phyloP scores from a whole-genome alignment of 2,797 vertebrate genomes.

The Hybognathus amarus region DNA sequence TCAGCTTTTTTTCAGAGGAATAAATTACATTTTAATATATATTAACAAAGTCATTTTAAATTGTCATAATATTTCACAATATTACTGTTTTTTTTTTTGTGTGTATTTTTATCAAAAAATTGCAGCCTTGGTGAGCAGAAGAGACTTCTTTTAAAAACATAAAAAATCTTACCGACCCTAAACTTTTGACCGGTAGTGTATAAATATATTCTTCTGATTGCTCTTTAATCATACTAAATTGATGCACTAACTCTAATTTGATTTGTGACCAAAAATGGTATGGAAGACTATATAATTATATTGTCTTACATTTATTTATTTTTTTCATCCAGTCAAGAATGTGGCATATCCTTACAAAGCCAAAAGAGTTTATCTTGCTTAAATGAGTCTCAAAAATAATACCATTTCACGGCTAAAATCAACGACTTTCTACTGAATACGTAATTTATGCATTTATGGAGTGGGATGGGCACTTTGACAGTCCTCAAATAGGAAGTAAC shows the following conservation, averaged over 20 bases:
- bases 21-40: too few relatives aligned
- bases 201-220: neutral
- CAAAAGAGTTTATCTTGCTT: too few relatives aligned
- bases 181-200: too few relatives aligned
- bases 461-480: conserved; percentile 11
- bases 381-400: neutral
- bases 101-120: too few relatives aligned
- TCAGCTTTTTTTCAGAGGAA: too few relatives aligned
- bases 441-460: conserved; percentile 1
- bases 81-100: too few relatives aligned
- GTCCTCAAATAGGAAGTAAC: conserved; percentile 43
- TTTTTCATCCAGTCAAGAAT: neutral
- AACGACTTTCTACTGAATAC: neutral
- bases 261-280: too few relatives aligned
- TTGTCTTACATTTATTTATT: neutral
- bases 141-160: too few relatives aligned
- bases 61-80: too few relatives aligned
- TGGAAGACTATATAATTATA: neutral
- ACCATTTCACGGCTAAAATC: neutral
- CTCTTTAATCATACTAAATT: neutral
- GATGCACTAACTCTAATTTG: neutral
- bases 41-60: too few relatives aligned
- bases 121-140: too few relatives aligned
- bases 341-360: neutral
- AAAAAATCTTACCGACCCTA: too few relatives aligned